phyloP scores from a whole-genome alignment of 2,797 vertebrate genomes.

The Chaenodraco wilsoni region DNA sequence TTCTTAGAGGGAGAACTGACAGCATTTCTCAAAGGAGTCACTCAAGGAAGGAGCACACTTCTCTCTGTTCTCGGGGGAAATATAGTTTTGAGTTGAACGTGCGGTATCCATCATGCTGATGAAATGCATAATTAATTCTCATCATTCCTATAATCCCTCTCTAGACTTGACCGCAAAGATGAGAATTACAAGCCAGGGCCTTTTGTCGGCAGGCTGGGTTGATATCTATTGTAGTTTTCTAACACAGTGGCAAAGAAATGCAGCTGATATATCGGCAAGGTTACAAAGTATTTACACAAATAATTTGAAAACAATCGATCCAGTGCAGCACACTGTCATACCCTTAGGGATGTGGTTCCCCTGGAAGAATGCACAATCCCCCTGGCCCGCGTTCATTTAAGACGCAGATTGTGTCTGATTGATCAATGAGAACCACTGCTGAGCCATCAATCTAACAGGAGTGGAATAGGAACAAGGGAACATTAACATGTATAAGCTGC shows the following conservation, averaged over 20 bases:
- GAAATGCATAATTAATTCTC: constrained; percentile 83
- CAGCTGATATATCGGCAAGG: constrained; percentile 78
- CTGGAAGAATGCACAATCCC: constrained; percentile 81
- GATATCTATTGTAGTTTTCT: constrained; percentile 59
- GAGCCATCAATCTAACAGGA: constrained; percentile 83
- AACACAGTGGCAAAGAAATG: constrained; percentile 40
- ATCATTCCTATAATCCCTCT: constrained; percentile 72
- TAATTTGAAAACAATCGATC: constrained; percentile 82
- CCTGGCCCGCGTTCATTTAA: constrained; percentile 78
- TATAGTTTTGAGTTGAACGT: constrained; percentile 72
- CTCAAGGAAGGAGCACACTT: constrained; percentile 39
- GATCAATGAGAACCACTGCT: constrained; percentile 83
- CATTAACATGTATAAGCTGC: constrained; percentile 84
- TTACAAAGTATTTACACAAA: constrained; percentile 85
- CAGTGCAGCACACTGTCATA: constrained; percentile 68
- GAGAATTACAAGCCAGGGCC: constrained; percentile 50
- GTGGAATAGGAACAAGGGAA: constrained; percentile 73
- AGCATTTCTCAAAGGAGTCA: constrained; percentile 61
- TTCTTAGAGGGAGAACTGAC: constrained; percentile 59
- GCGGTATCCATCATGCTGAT: constrained; percentile 74
- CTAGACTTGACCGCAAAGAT: constrained; percentile 63
- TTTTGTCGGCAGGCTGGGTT: constrained; percentile 12
- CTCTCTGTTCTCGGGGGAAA: constrained; percentile 69
- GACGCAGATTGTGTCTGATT: constrained; percentile 86
- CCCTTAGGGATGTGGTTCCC: constrained; percentile 74